A percentile compares a stretch with the other conserved stretches of the same genome.
Conservation (phyloP, 1,140 invertebrate genomes). For the Drosophila burlai region DNA sequence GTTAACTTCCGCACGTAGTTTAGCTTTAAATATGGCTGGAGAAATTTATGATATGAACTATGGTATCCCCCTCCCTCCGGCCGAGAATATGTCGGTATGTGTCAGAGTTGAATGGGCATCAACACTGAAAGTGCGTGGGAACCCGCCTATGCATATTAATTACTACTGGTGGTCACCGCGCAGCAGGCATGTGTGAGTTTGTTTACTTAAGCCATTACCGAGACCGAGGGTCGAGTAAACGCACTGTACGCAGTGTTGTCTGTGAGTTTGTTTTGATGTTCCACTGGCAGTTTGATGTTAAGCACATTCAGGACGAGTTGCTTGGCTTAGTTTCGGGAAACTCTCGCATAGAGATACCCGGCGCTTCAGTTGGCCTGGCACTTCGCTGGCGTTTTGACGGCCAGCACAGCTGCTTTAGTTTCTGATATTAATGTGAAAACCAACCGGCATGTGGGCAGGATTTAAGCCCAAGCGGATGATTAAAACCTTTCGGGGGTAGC, state of each 20-base stretch:
- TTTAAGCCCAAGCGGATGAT: constrained; percentile 4
- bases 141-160: constrained; percentile 32
- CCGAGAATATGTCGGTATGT: neutral
- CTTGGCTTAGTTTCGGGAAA: neutral
- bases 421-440: constrained; percentile 9
- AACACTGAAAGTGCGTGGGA: constrained; percentile 4
- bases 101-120: constrained; percentile 3
- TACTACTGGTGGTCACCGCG: constrained; percentile 23
- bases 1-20: constrained; percentile 36
- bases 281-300: constrained; percentile 8
- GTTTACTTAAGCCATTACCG: neutral
- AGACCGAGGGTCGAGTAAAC: neutral
- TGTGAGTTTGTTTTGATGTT: constrained; percentile 3
- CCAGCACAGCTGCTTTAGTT: constrained; percentile 7
- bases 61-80: neutral
- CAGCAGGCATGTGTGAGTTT: neutral
- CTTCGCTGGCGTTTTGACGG: constrained; percentile 10
- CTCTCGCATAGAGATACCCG: neutral
- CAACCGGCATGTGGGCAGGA: neutral
- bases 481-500: constrained; percentile 8
- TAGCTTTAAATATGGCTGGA: constrained; percentile 21
- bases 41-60: constrained; percentile 3
- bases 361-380: constrained; percentile 3
- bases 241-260: neutral
- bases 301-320: neutral